Conservation (phyloP, 2,113 vertebrate species). For the Haemorhous mexicanus region DNA sequence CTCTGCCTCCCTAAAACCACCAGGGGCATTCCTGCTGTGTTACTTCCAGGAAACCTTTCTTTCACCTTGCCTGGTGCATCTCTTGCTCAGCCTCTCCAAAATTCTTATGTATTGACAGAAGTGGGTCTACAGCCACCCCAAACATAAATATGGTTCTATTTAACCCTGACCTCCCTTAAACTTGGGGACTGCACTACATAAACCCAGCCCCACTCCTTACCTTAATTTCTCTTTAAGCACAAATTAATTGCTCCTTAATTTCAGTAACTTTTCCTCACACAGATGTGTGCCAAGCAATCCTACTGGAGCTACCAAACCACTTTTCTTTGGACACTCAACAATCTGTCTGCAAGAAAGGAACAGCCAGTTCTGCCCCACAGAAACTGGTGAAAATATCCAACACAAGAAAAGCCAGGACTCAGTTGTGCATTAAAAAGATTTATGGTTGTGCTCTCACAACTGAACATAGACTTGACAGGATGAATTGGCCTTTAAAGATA, state of each 20-base stretch:
- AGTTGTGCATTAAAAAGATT: not conserved
- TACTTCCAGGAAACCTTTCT: not conserved
- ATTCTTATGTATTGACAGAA: not conserved
- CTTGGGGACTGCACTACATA: not conserved
- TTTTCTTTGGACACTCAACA: not conserved
- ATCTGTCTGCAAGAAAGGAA: not conserved
- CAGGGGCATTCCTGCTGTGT: not conserved
- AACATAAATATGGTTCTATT: not conserved
- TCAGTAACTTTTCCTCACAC: not conserved
- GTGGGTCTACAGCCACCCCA: not conserved
- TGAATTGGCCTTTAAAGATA: constrained; percentile 36
- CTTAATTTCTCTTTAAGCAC: not conserved
- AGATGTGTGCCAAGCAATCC: not conserved
- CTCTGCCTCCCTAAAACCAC: not conserved
- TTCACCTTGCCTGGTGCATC: not conserved
- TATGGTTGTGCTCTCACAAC: not conserved
- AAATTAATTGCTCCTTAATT: not conserved
- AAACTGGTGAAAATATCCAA: not conserved
- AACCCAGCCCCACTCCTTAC: not conserved
- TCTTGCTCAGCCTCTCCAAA: not conserved
- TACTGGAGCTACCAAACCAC: not conserved
- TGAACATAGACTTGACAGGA: not conserved
- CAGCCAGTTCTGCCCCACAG: not conserved
- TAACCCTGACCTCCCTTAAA: not conserved
- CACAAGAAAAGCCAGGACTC: not conserved